Conservation (phyloP, 1,140 invertebrate species). For the Condylostylus longicornis region DNA sequence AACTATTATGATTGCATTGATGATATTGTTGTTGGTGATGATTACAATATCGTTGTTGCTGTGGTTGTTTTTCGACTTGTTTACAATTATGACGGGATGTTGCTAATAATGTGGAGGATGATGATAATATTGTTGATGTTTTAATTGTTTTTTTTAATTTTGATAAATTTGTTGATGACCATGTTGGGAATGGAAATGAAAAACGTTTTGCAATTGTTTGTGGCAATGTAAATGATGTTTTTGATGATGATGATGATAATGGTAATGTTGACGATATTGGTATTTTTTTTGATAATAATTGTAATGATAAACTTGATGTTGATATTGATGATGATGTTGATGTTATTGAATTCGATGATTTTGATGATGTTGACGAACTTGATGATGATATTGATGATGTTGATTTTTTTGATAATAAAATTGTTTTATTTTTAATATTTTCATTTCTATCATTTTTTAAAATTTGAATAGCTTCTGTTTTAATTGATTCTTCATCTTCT, state of each 20-base stretch:
- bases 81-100: no score
- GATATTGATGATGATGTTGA: conserved; percentile 7
- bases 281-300: background rate
- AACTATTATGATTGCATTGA: no score
- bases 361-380: conserved; percentile 1
- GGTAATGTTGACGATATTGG: background rate
- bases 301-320: background rate
- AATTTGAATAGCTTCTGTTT: conserved; percentile 19
- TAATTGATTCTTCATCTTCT: conserved; percentile 20
- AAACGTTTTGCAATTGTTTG: background rate
- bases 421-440: conserved; percentile 3
- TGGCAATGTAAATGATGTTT: background rate
- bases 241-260: background rate
- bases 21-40: no score
- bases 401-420: conserved; percentile 10
- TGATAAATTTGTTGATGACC: background rate
- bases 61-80: no score
- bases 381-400: background rate
- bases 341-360: conserved; percentile 3
- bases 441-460: conserved; percentile 11
- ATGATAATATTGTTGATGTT: no score
- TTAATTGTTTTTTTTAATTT: background rate
- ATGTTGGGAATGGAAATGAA: background rate
- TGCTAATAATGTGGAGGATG: no score
- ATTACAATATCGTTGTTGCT: no score